Evolutionary conservation across 2,797 vertebrate species (phyloP), one percentile per base, ranked within the genome.

Genomic region (Antennarius maculatus): DNA sequence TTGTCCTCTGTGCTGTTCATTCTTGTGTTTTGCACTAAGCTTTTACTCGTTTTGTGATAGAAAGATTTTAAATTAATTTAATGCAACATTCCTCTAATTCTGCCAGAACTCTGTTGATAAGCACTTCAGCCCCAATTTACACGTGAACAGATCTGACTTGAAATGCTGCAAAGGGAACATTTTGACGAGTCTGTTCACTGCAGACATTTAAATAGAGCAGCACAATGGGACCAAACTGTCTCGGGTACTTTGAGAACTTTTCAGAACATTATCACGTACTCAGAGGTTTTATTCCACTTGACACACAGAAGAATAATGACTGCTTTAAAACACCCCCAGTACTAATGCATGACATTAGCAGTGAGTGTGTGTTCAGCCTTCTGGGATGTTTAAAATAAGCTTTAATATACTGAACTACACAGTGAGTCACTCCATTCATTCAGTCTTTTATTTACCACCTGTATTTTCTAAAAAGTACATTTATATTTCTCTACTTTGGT

Each of bases 71-170:
- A 2, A 69, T 70, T 27, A 54, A 76, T 76, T 70, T 27, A 54
- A 76, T 76, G 63, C 6, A 74, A 77, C 66, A 61, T 57, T 73
- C 71, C 66, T 76, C 53, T 53, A 58, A 76, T 69, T 80, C 66
- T 65, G 71, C 52, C 37, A 34, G 27, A 79, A 70, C 79, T 80
- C 42, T 75, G 63, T 61, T 57, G 61, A 79, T 74, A 79, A 75
- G 77, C 63, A 29, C 27, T 59, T 39, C 39, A 64, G 41, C 59
- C 41, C 47, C 67, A 37, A 66, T 56, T 34, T 8, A 18, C 34
- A 31, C 69, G 72, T 67, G 39, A 66, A 69, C 10, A 53, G 63
- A 73, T 70, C 59, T 50, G 56, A 61, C 60, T 69, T 46, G 41
- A 69, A 69, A 63, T 34, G 23, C 17, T 12, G 28, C 1, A 53